Base-by-base conservation (phyloP, 2,888 invertebrate genomes). In the Melanargia galathea region DNA sequence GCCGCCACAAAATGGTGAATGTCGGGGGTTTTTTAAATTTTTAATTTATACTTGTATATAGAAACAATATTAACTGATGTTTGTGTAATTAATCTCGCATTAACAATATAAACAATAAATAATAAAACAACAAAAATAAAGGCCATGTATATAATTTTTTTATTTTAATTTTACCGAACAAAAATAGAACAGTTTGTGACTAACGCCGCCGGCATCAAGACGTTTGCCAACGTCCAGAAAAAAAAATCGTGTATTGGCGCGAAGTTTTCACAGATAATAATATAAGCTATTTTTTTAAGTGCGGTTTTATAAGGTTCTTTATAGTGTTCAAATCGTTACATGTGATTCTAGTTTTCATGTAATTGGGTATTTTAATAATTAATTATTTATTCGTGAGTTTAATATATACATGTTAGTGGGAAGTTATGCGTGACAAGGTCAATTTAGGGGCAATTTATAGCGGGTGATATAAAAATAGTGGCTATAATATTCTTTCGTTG, bases 181-280 rank as follows among this genome's bases (percentile, higher is more conserved):
- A 79, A 88, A 87, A 88, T 89, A 89, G 87, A 86, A 77, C 83
- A 90, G 89, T 88, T 76, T 80, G 81, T 76, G 79, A 77, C 76
- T 76, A 78, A 75, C 80, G 71, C 74, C 72, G 78, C 78, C 66
- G 75, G 76, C 73, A 78, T 68, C 70, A 71, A 71, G 84, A 83
- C 84, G 86, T 76, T 73, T 71, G 74, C 74, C 75, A 73, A 74
- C 73, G 74, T 71, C 67, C 67, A 58, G 62, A 72, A 66, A 71
- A 73, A 59, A 77, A 75, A 75, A 70, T 70, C 71, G 62, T 68
- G 67, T 45, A 61, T 75, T 77, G 78, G 78, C 83, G 83, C 75
- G 78, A 79, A 82, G 49, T 73, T 72, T 54, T 46, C 58, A 49
- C 60, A 59, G 68, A 68, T 67, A 63, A 69, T 67, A 68, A 45